Percentiles rank a stretch among this genome's conserved stretches.
These are phyloP conservation scores for Nyctereutes procyonoides DNA, from an alignment of 2,113 vertebrate species.

Conservation along the genomic window DNA sequence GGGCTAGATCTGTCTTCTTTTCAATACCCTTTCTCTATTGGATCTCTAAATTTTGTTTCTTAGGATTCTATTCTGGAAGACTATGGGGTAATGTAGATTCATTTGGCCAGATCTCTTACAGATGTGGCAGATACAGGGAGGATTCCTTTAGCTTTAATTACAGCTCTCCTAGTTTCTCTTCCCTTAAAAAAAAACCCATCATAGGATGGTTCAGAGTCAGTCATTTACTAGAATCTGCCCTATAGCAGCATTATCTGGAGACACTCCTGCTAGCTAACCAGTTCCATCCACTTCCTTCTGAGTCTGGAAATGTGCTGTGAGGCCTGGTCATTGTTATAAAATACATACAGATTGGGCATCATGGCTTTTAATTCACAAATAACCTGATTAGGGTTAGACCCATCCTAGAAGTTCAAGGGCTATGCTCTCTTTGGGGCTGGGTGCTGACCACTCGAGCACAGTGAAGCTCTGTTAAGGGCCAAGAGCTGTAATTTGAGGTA, in stretches of 20 bases:
- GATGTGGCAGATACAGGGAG: neutral
- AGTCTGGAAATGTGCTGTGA: neutral
- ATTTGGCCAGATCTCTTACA: conserved; percentile 24
- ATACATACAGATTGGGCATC: neutral
- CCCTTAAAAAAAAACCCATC: neutral
- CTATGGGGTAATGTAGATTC: neutral
- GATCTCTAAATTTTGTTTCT: conserved; percentile 35
- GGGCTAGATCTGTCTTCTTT: neutral
- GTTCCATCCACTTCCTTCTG: conserved; percentile 26
- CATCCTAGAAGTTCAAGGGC: conserved; percentile 12
- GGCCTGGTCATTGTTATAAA: neutral
- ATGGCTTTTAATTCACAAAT: conserved; percentile 51
- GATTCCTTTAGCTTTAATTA: conserved; percentile 17
- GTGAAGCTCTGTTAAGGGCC: neutral
- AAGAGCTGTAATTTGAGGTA: conserved; percentile 18
- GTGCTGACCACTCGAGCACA: neutral
- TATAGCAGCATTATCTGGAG: conserved; percentile 10
- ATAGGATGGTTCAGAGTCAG: neutral
- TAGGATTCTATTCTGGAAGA: conserved; percentile 34
- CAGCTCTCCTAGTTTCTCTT: neutral
- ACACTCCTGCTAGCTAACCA: neutral
- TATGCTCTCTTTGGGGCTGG: neutral
- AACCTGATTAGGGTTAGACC: neutral
- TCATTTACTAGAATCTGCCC: conserved; percentile 37
- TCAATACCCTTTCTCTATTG: neutral